phyloP scores from a whole-genome alignment of 2,113 vertebrate genomes.

The Lates calcarifer region DNA sequence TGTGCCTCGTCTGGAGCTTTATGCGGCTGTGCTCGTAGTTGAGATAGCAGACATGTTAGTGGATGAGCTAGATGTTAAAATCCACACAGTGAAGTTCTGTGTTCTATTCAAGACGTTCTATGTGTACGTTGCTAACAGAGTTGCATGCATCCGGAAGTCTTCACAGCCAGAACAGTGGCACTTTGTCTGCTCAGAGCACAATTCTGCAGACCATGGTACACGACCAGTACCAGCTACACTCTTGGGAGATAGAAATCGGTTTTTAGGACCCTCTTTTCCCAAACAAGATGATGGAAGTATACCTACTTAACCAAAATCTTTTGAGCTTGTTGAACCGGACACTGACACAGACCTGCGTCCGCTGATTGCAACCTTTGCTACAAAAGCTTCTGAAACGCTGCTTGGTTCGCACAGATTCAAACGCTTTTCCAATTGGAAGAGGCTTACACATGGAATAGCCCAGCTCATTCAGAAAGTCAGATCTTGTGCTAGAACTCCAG shows the following conservation, averaged over 20 bases:
- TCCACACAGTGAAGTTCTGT: too few species aligned
- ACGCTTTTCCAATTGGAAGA: background rate
- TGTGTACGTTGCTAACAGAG: too few species aligned
- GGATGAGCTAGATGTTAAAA: too few species aligned
- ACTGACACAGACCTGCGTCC: slow-evolving; percentile 2
- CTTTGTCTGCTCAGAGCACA: too few species aligned
- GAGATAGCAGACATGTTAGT: background rate
- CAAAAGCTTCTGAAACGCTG: background rate
- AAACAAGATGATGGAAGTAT: fast-evolving
- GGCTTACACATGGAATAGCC: background rate
- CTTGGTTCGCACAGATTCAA: background rate
- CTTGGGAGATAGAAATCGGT: slow-evolving; percentile 1
- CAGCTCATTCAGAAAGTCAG: slow-evolving; percentile 2
- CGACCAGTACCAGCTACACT: too few species aligned
- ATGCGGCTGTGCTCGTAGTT: background rate
- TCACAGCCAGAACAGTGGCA: too few species aligned
- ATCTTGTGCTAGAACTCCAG: background rate
- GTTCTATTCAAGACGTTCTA: too few species aligned
- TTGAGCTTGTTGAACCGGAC: slow-evolving; percentile 3
- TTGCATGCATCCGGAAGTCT: too few species aligned
- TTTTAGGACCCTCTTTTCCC: too few species aligned
- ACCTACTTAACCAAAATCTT: background rate
- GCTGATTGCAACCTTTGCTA: background rate
- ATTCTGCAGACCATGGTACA: too few species aligned
- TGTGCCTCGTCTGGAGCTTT: slow-evolving; percentile 5